Conservation (phyloP, 2,888 invertebrate genomes). For the Colletes collaris region DNA sequence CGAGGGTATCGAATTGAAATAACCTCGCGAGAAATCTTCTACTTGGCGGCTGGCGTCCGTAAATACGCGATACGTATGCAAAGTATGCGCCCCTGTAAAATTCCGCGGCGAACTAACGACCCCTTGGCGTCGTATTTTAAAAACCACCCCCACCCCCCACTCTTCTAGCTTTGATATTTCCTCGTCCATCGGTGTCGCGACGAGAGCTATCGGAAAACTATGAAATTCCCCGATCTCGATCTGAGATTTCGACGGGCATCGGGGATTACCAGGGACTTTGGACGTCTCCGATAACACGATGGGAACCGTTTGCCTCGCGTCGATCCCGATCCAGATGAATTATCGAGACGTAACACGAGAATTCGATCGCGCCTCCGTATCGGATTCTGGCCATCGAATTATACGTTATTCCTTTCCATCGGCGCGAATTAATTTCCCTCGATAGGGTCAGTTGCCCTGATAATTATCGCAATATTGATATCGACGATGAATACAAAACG, state of each 20-base stretch:
- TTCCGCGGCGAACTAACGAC: slow-evolving; percentile 62
- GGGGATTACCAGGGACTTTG: slow-evolving; percentile 28
- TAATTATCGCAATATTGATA: no score
- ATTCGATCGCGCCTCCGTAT: no score
- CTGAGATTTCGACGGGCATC: slow-evolving; percentile 16
- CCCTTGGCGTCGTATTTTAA: slow-evolving; percentile 53
- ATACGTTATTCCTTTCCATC: no score
- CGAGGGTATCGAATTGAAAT: slow-evolving; percentile 43
- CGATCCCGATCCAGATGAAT: slow-evolving; percentile 8
- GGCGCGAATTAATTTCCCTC: no score
- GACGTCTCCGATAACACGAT: slow-evolving; percentile 1
- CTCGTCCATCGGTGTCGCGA: not conserved
- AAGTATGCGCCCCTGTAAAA: slow-evolving; percentile 55
- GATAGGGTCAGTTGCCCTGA: no score
- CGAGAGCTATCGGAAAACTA: slow-evolving; percentile 52
- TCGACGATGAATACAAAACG: no score
- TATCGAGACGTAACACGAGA: not conserved
- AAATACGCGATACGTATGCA: slow-evolving; percentile 61
- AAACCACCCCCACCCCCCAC: not conserved
- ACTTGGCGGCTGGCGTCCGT: slow-evolving; percentile 25
- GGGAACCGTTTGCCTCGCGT: not conserved
- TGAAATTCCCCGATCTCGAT: slow-evolving; percentile 35
- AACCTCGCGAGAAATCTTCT: slow-evolving; percentile 40
- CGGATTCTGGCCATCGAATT: no score
- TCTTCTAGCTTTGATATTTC: not conserved